Conservation (phyloP, 2,113 vertebrate species). For the Lamprologus sp. region DNA sequence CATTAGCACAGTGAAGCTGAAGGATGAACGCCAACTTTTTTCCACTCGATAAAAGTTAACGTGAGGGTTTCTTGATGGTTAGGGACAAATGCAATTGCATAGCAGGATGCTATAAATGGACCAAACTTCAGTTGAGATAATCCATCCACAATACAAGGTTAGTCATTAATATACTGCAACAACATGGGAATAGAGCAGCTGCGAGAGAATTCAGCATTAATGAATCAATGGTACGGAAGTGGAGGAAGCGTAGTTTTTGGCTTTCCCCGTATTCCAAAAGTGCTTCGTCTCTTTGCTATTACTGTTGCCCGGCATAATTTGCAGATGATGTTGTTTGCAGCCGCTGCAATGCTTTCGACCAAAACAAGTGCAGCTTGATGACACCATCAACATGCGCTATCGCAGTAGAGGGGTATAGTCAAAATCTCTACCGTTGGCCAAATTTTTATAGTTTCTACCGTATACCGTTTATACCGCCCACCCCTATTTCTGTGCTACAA, state of each 20-base stretch:
- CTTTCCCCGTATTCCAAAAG: too few species aligned
- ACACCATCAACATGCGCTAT: background rate
- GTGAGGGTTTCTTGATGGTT: accelerated
- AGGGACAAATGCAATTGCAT: background rate
- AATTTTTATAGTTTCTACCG: background rate
- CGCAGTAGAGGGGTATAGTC: background rate
- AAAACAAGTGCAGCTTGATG: background rate
- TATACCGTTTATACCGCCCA: background rate
- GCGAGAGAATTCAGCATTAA: background rate
- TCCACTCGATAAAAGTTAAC: background rate
- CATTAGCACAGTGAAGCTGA: background rate
- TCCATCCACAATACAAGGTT: background rate
- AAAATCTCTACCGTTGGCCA: background rate
- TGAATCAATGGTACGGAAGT: background rate
- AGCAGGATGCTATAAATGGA: accelerated
- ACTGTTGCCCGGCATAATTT: background rate
- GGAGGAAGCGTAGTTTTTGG: background rate
- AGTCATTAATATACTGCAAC: background rate
- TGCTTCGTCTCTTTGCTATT: background rate
- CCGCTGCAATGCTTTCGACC: background rate
- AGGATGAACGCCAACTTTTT: background rate
- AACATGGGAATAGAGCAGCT: background rate
- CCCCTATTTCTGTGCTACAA: background rate
- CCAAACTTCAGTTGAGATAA: background rate
- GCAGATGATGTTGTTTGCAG: background rate